Evolutionary conservation across 2,113 vertebrate species (phyloP), one percentile per base, ranked within the genome.

Genomic region (Cyanoderma ruficeps): DNA sequence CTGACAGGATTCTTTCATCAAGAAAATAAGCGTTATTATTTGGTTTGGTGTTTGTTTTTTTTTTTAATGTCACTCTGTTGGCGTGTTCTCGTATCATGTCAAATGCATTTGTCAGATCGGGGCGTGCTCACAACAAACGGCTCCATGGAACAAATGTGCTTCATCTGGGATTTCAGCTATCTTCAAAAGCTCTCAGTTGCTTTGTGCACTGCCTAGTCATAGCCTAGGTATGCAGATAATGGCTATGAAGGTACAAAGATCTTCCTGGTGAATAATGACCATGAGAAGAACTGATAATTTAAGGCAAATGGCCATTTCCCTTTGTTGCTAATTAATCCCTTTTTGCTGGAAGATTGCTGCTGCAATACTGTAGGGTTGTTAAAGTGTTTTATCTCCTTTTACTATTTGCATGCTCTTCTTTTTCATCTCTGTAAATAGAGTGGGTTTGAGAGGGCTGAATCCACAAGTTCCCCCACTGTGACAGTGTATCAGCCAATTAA

Each of bases 291-390:
- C 75, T 59, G 91, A 90, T 93, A 91, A 88, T 90, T 90, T 91
- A 80, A 90, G 82, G 83, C 50, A 69, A 96, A 95, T 75, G 63
- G 81, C 83, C 50, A 0, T 89, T 95, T 92, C 37, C 80, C 80
- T 92, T 93, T 94, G 80, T 92, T 87, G 47, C 87, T 93, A 89
- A 95, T 91, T 91, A 94, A 87, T 91, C 87, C 65, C 61, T 89
- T 93, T 95, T 65, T 92, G 74, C 89, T 82, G 12, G 57, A 94
- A 94, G 80, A 89, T 70, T 53, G 57, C 77, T 65, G 31, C 57
- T 41, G 67, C 74, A 80, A 2, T 96, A 89, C 63, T 70, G 69
- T 68, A 23, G 74, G 28, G 52, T 39, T 80, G 71, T 87, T 91
- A 49, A 89, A 91, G 67, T 90, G 71, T 72, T 95, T 96, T 96